A percentile compares a stretch with the other conserved stretches of the same genome.
Conservation (phyloP, 2,888 invertebrate genomes). For the Lycophotia porphyrea region DNA sequence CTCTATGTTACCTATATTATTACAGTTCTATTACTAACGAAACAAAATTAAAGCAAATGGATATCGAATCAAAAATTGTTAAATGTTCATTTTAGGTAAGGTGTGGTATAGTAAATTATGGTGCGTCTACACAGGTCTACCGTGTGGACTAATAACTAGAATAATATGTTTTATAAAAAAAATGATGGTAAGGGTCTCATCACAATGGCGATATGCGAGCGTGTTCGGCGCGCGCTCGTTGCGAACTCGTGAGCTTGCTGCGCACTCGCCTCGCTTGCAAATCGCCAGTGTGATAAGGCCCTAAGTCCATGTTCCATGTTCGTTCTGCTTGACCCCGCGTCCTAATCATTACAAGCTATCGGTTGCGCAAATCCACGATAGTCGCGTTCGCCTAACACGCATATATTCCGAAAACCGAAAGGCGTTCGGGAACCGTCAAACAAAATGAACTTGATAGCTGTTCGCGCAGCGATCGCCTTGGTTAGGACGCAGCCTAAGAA, state of each 20-base stretch:
- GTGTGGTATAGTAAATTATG: constrained; percentile 61
- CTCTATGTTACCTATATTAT: constrained; percentile 80
- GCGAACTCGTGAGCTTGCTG: no score
- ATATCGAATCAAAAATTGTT: constrained; percentile 50
- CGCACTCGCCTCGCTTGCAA: no score
- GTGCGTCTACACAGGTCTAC: constrained; percentile 38
- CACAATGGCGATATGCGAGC: no score
- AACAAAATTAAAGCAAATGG: constrained; percentile 63
- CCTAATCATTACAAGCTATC: background rate
- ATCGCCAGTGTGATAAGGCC: no score
- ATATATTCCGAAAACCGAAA: background rate
- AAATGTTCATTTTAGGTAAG: constrained; percentile 65
- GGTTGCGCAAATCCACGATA: background rate
- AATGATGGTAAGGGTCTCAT: background rate
- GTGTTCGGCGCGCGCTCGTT: no score
- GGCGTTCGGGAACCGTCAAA: background rate
- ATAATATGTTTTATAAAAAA: constrained; percentile 35
- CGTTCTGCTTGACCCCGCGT: background rate
- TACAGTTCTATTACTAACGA: constrained; percentile 72
- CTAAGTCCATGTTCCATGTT: no score
- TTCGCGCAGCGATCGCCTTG: background rate
- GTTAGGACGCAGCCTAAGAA: background rate
- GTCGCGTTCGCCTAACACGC: no score
- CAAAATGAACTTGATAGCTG: background rate
- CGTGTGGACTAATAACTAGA: constrained; percentile 13